Percentiles rank a stretch among this genome's conserved stretches.
These are phyloP conservation scores for Amphiduros pacificus DNA, from an alignment of 2,888 invertebrate species.

Conservation along the genomic window DNA sequence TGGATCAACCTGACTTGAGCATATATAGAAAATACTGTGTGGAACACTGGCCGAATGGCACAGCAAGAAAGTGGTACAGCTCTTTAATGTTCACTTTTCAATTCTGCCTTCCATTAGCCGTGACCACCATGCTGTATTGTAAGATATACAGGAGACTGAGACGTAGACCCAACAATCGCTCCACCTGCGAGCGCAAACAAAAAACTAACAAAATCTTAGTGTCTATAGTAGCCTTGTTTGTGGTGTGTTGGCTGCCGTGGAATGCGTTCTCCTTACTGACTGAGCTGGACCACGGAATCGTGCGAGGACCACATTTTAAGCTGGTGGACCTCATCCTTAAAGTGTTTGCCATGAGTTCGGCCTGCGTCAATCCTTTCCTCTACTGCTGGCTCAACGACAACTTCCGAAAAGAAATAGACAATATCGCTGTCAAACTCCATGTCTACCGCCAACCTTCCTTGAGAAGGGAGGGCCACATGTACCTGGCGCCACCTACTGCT, in stretches of 20 bases:
- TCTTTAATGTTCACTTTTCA: constrained; percentile 31
- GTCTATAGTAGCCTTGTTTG: constrained; percentile 51
- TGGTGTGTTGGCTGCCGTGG: constrained; percentile 57
- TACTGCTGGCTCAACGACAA: constrained; percentile 59
- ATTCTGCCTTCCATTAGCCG: constrained; percentile 31
- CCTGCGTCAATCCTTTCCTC: constrained; percentile 56
- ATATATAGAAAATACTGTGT: constrained; percentile 45
- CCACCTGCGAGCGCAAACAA: constrained; percentile 29
- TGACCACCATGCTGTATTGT: constrained; percentile 31
- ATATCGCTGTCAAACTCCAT: constrained; percentile 26
- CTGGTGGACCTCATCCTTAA: constrained; percentile 50
- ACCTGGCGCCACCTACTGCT: neutral
- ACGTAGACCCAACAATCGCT: neutral
- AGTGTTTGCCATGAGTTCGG: constrained; percentile 55
- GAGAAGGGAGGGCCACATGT: neutral
- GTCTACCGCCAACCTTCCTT: neutral
- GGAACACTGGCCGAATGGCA: constrained; percentile 44
- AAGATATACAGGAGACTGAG: constrained; percentile 24
- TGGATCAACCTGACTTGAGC: constrained; percentile 37
- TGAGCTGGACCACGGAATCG: constrained; percentile 40
- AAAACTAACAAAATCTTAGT: constrained; percentile 54
- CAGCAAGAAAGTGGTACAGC: constrained; percentile 39
- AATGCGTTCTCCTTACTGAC: constrained; percentile 46
- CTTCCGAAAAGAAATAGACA: constrained; percentile 49
- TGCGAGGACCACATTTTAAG: constrained; percentile 43